Conservation (phyloP, 2,113 vertebrate genomes). For the Nyctereutes procyonoides region DNA sequence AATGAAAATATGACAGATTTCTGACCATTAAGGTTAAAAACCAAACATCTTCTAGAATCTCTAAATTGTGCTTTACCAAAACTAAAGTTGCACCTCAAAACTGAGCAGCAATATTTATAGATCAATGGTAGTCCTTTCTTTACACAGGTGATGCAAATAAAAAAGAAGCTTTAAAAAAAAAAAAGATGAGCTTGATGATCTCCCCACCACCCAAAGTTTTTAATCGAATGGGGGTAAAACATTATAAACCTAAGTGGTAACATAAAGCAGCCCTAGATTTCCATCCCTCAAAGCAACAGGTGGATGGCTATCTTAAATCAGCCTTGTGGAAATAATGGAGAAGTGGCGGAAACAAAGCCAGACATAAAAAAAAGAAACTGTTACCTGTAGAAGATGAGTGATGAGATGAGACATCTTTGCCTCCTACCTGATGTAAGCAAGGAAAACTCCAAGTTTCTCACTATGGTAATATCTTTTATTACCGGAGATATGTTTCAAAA, state of each 20-base stretch:
- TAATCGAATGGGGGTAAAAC: neutral
- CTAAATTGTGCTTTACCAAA: neutral
- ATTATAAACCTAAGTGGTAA: neutral
- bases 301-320: neutral
- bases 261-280: neutral
- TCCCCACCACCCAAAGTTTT: neutral
- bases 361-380: neutral
- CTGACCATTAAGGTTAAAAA: neutral
- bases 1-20: conserved; percentile 22
- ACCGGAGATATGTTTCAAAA: neutral
- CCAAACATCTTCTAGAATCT: neutral
- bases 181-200: neutral
- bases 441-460: neutral
- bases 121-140: neutral
- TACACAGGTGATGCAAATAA: neutral
- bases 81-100: neutral
- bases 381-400: neutral
- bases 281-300: neutral
- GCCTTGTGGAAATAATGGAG: neutral
- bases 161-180: neutral
- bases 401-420: neutral
- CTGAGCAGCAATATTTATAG: neutral
- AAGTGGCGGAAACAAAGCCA: neutral
- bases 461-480: neutral
- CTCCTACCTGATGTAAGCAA: neutral